A percentile compares a stretch with the other conserved stretches of the same genome.
Evolutionary conservation across 2,113 vertebrate species (phyloP).

Genomic region (Pongo abelii): DNA sequence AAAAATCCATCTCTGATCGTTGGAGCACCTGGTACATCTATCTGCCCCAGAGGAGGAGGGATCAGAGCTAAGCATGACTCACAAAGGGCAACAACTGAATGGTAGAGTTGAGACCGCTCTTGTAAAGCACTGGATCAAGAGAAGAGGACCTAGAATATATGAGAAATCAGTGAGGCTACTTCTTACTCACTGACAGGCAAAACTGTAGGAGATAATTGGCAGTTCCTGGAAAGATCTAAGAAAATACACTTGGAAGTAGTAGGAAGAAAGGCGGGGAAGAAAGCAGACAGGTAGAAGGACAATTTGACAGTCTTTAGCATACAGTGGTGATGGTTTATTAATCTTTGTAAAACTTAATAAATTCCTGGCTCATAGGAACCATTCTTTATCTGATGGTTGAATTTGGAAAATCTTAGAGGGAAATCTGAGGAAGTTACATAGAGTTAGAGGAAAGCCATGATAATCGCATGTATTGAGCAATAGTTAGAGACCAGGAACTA

Average conservation of each 20-base stretch:
- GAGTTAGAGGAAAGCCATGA: background rate
- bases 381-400: background rate
- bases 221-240: background rate
- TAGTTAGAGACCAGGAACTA: background rate
- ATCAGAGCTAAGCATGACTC: slow-evolving; percentile 52
- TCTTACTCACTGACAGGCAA: background rate
- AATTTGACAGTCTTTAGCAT: background rate
- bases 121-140: slow-evolving; percentile 42
- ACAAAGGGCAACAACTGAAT: background rate
- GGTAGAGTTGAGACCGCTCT: background rate
- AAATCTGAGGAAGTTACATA: background rate
- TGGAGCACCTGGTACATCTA: background rate
- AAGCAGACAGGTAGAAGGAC: background rate
- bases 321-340: background rate
- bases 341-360: background rate
- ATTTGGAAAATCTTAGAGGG: background rate
- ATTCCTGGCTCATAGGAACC: background rate
- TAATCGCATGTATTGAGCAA: background rate
- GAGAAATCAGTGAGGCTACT: background rate
- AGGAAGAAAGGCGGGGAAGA: background rate
- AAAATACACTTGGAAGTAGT: background rate
- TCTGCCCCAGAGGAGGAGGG: background rate
- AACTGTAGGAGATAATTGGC: background rate
- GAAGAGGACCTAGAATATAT: background rate
- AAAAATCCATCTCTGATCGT: slow-evolving; percentile 58